Conservation (phyloP, 2,113 vertebrate species). For the Paramisgurnus dabryanus region DNA sequence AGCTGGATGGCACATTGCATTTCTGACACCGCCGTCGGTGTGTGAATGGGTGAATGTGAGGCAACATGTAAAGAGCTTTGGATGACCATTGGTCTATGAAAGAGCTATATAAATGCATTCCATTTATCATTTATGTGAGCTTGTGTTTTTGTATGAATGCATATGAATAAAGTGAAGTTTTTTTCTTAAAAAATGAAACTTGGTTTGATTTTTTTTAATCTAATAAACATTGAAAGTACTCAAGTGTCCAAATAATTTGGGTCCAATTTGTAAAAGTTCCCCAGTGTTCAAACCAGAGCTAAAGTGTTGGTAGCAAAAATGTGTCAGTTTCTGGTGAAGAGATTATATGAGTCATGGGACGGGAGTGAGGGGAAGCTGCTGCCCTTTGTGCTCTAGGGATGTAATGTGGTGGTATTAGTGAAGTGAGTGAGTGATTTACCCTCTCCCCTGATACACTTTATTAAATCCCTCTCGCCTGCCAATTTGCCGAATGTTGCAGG, state of each 20-base stretch:
- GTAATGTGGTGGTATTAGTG: slow-evolving; percentile 60
- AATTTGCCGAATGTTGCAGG: slow-evolving; percentile 72
- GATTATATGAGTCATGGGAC: slow-evolving; percentile 49
- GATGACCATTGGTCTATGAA: too few species aligned
- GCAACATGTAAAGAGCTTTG: too few species aligned
- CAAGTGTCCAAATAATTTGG: background rate
- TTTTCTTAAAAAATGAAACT: too few species aligned
- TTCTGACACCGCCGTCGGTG: too few species aligned
- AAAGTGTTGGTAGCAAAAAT: background rate
- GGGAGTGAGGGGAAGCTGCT: slow-evolving; percentile 37
- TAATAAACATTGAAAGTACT: background rate
- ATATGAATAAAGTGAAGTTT: too few species aligned
- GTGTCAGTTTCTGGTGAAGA: slow-evolving; percentile 46
- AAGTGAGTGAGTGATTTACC: slow-evolving; percentile 69
- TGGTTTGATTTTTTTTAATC: too few species aligned
- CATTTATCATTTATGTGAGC: too few species aligned
- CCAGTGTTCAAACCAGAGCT: background rate
- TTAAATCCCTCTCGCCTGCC: slow-evolving; percentile 69
- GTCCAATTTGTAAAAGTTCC: background rate
- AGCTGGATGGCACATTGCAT: too few species aligned
- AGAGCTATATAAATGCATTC: too few species aligned
- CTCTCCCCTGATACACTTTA: slow-evolving; percentile 63
- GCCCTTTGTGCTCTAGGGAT: slow-evolving; percentile 44
- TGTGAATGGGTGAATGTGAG: too few species aligned
- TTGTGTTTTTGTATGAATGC: too few species aligned